Evolutionary conservation across 2,797 vertebrate genomes (phyloP), one percentile per base, ranked within the genome.

Genomic region (Neoniphon sammara): DNA sequence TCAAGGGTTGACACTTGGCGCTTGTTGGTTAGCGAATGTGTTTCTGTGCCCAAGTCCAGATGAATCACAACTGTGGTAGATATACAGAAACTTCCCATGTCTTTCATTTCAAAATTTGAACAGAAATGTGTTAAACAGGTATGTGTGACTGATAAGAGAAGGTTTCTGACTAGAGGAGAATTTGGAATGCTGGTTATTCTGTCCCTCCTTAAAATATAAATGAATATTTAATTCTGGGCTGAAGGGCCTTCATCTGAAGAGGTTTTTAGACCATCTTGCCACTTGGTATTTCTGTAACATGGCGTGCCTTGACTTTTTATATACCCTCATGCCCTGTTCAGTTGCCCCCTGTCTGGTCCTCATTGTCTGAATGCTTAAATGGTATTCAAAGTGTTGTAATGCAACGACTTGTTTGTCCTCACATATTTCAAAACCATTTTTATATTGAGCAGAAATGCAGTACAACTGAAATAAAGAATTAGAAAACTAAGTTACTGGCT

Each of bases 111-210:
- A 81, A 70, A 70, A 73, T 58, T 36, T 2, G 20, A 72, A 34
- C 10, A 57, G 42, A 15, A 56, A 25, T 71, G 70, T 77, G 71
- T 79, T 61, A 74, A 39, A 65, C 77, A 66, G 54, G 63, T 62
- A 7, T 55, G 49, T 73, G 52, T 39, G 39, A 30, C 74, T 85
- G 57, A 83, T 86, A 73, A 86, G 60, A 17, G 14, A 66, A 75
- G 44, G 67, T 75, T 64, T 70, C 58, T 75, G 75, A 76, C 80
- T 50, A 75, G 85, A 87, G 90, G 91, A 90, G 89, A 92, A 82
- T 73, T 31, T 80, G 88, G 91, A 92, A 93, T 95, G 91, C 93
- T 94, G 93, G 93, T 82, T 91, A 84, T 94, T 93, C 91, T 88
- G 85, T 90, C 91, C 84, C 84, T 88, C 83, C 83, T 84, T 80